Evolutionary conservation across 1,140 invertebrate species (phyloP).

Genomic region (Sinella curviseta): DNA sequence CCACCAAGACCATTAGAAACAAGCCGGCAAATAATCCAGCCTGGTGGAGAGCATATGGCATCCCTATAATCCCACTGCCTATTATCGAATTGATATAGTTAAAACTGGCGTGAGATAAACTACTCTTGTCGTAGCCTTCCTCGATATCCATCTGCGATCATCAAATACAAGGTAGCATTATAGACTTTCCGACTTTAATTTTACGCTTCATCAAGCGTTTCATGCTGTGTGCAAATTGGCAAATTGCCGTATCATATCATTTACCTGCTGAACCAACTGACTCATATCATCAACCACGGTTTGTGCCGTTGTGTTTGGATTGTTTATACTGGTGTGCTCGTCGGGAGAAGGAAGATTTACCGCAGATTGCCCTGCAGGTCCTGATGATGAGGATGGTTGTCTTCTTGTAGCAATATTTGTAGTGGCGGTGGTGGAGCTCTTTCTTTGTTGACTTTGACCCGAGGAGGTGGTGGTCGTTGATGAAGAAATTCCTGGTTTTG

Average conservation of each 20-base stretch:
- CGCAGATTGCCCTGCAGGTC: background rate
- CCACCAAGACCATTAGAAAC: constrained; percentile 71
- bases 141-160: constrained; percentile 45
- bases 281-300: constrained; percentile 41
- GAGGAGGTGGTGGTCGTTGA: background rate
- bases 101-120: constrained; percentile 78
- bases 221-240: background rate
- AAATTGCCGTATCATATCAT: no score
- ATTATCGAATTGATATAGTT: constrained; percentile 94
- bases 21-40: constrained; percentile 79
- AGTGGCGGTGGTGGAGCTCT: background rate
- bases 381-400: background rate
- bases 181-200: no score
- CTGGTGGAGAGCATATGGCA: constrained; percentile 78
- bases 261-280: constrained; percentile 44
- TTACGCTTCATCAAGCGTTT: background rate
- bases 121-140: constrained; percentile 53
- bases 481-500: background rate
- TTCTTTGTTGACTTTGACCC: background rate
- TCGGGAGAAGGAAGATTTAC: background rate
- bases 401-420: background rate
- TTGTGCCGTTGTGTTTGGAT: background rate
- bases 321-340: background rate
- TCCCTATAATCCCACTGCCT: constrained; percentile 84
- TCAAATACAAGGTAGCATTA: background rate